phyloP scores from a whole-genome alignment of 92 coral and sea anemone genomes.

The Chrysogorgia sp. region DNA sequence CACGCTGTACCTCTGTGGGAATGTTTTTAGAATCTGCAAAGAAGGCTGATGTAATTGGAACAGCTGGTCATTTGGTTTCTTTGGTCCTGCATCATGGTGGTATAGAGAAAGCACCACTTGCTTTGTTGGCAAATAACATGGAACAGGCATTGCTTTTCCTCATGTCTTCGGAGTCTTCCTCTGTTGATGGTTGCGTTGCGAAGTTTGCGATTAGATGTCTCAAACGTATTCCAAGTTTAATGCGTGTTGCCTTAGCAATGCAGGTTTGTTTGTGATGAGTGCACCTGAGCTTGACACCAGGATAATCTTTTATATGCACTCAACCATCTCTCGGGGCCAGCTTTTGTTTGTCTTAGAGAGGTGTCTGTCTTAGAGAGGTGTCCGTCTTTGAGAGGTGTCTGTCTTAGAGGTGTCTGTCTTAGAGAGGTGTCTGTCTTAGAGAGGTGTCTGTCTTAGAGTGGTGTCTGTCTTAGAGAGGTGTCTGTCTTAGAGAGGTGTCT shows the following conservation, averaged over 20 bases:
- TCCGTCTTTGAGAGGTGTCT: too few species aligned
- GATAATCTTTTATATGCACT: not conserved
- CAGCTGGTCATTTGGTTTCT: conserved; percentile 84
- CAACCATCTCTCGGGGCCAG: not conserved
- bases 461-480: too few species aligned
- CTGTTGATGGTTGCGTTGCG: conserved; percentile 12
- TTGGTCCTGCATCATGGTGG: conserved; percentile 80
- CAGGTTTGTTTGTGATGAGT: conserved; percentile 55
- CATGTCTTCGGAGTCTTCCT: not conserved
- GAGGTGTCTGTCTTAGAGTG: too few species aligned
- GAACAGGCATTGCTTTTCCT: conserved; percentile 61
- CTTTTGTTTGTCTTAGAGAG: not conserved
- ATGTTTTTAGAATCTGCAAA: conserved; percentile 56
- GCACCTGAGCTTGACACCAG: not conserved
- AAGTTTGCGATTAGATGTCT: conserved; percentile 75
- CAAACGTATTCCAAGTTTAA: conserved; percentile 66
- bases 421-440: too few species aligned
- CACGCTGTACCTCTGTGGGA: conserved; percentile 63
- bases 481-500: too few species aligned
- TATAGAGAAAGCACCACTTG: conserved; percentile 71
- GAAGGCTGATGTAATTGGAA: conserved; percentile 63
- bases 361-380: too few species aligned
- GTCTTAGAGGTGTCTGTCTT: too few species aligned
- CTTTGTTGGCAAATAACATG: conserved; percentile 79
- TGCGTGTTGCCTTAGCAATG: conserved; percentile 69